phyloP scores from a whole-genome alignment of 2,888 invertebrate species.

The Ctena decussata region DNA sequence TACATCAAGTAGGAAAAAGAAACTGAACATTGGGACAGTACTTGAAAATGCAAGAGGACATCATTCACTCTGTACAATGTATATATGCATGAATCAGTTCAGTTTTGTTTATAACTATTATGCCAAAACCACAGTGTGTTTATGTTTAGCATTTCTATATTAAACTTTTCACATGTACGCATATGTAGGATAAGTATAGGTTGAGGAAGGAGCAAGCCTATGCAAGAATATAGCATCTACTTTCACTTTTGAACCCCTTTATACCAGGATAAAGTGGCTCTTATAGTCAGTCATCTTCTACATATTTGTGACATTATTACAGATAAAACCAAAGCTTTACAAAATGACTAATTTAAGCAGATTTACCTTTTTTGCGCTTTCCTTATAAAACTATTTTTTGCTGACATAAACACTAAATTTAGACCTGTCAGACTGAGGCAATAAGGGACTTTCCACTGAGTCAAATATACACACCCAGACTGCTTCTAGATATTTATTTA shows the following conservation, averaged over 20 bases:
- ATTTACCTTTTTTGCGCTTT: neutral
- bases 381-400: neutral
- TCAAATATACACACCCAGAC: conserved; percentile 7
- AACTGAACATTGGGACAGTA: too few relatives aligned
- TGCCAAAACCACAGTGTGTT: too few relatives aligned
- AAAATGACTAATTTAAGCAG: neutral
- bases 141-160: conserved; percentile 5
- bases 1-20: too few relatives aligned
- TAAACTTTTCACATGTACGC: neutral
- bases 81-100: too few relatives aligned
- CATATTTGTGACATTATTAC: neutral
- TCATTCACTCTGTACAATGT: too few relatives aligned
- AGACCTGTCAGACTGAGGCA: conserved; percentile 1
- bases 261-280: neutral
- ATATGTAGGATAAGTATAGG: neutral
- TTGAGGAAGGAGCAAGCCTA: neutral
- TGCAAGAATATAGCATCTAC: neutral
- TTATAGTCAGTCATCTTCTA: neutral
- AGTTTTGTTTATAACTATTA: too few relatives aligned
- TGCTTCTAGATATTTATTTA: neutral
- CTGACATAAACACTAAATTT: conserved; percentile 15
- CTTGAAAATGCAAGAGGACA: too few relatives aligned
- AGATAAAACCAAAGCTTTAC: neutral
- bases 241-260: neutral
- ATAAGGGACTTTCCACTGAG: conserved; percentile 9